Conservation (phyloP, 2,888 invertebrate genomes). For the Caenorhabditis sulstoni region DNA sequence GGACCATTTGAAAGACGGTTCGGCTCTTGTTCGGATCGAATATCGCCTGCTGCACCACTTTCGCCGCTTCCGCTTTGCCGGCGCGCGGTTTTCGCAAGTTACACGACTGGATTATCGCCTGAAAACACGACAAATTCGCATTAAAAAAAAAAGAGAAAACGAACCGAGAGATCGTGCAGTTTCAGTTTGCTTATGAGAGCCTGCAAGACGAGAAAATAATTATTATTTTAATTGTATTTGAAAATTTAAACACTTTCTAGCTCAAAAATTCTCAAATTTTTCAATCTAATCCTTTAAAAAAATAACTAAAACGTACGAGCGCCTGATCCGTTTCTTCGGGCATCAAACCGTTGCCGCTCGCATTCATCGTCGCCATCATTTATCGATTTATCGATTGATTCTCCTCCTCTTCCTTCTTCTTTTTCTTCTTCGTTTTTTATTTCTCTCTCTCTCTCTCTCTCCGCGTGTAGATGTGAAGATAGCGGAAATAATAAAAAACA, state of each 20-base stretch:
- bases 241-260: no score
- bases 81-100: constrained; percentile 8
- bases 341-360: no score
- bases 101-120: constrained; percentile 7
- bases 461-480: neutral
- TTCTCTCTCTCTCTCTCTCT: no score
- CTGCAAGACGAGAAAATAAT: constrained; percentile 16
- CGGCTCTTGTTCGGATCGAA: neutral
- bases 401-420: neutral
- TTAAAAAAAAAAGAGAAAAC: constrained; percentile 11
- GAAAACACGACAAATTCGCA: neutral
- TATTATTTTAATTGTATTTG: no score
- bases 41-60: constrained; percentile 6
- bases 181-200: constrained; percentile 11
- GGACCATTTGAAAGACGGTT: constrained; percentile 4
- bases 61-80: constrained; percentile 2
- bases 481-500: constrained; percentile 8
- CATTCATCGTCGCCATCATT: neutral
- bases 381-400: neutral
- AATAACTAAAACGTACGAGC: neutral
- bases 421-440: no score
- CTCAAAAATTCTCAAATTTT: no score
- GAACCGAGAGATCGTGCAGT: constrained; percentile 22
- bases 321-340: neutral
- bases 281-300: no score